These are phyloP conservation scores for Lycaon pictus DNA, from an alignment of 2,113 vertebrate genomes.

Conservation along the genomic window DNA sequence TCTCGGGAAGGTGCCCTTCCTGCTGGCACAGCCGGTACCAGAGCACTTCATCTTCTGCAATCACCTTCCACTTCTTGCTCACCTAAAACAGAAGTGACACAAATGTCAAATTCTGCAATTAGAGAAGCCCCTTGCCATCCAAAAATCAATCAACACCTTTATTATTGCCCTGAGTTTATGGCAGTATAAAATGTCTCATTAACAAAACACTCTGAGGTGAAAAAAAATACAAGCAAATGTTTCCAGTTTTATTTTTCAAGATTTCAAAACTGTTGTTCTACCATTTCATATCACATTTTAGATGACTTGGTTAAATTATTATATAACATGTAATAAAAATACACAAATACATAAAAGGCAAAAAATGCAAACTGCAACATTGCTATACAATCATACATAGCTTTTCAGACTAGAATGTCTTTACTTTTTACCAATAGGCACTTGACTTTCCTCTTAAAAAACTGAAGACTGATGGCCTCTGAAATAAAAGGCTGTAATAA, in stretches of 20 bases:
- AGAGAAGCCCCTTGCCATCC: constrained; percentile 54
- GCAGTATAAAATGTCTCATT: constrained; percentile 46
- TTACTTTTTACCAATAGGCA: not conserved
- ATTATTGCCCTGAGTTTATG: constrained; percentile 49
- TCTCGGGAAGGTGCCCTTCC: constrained; percentile 91
- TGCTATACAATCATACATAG: not conserved
- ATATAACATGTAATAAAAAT: constrained; percentile 63
- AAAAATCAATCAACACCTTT: constrained; percentile 81
- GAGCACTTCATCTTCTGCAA: constrained; percentile 95
- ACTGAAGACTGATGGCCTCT: not conserved
- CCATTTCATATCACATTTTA: not conserved
- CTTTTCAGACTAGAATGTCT: constrained; percentile 3
- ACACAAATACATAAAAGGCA: not conserved
- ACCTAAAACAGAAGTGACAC: constrained; percentile 89
- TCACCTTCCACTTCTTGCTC: constrained; percentile 94
- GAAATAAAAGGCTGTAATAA: constrained; percentile 14
- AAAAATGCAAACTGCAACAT: not conserved
- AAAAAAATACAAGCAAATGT: constrained; percentile 76
- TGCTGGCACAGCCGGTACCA: constrained; percentile 94
- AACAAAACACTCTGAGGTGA: constrained; percentile 62
- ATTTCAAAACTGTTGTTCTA: constrained; percentile 61
- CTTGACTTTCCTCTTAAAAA: not conserved
- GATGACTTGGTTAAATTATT: constrained; percentile 42
- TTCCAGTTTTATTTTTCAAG: constrained; percentile 77
- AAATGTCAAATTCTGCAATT: constrained; percentile 41